Conservation (phyloP, 1,140 invertebrate genomes). For the Zaprionus africanus region DNA sequence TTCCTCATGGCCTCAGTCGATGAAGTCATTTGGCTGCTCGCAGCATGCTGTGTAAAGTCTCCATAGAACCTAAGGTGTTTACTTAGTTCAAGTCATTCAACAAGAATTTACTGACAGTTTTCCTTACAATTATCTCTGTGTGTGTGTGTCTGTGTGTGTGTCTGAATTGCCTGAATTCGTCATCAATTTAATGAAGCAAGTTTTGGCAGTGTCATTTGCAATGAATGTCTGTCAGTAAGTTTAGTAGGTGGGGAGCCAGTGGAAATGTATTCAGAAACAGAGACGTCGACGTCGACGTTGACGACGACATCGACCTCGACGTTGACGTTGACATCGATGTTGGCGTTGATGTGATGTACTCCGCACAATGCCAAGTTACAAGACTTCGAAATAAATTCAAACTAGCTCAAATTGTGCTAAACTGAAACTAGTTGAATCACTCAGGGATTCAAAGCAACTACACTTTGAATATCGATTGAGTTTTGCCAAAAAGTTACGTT, state of each 20-base stretch:
- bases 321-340: neutral
- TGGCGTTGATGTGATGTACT: too few species aligned
- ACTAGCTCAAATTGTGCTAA: too few species aligned
- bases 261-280: neutral
- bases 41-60: constrained; percentile 18
- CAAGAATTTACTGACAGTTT: constrained; percentile 27
- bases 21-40: constrained; percentile 33
- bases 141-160: neutral
- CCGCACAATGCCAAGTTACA: too few species aligned
- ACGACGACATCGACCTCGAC: neutral
- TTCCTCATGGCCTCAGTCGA: constrained; percentile 1
- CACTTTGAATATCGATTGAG: too few species aligned
- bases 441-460: too few species aligned
- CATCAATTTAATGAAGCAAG: constrained; percentile 14
- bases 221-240: constrained; percentile 3
- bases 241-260: neutral
- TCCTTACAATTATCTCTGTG: neutral
- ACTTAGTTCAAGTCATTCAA: constrained; percentile 21
- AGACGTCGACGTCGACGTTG: neutral
- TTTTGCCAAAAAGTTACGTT: too few species aligned
- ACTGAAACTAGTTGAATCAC: too few species aligned
- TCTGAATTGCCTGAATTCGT: constrained; percentile 10
- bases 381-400: too few species aligned
- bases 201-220: constrained; percentile 23
- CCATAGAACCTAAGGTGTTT: constrained; percentile 6